Evolutionary conservation across 2,888 invertebrate genomes (phyloP), one percentile per base, ranked within the genome.

Genomic region (Plebejus argus): DNA sequence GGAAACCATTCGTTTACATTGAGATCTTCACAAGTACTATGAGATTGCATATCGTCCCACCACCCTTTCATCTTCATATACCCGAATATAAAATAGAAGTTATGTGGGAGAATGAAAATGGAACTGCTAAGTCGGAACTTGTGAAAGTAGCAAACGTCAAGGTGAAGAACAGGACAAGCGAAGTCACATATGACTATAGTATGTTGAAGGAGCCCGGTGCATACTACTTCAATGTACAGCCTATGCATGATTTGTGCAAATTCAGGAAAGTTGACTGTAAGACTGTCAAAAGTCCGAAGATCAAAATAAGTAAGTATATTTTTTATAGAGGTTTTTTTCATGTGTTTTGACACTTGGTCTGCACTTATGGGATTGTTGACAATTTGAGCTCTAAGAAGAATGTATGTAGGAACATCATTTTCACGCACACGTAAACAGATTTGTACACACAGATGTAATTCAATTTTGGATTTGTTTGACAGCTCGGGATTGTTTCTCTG

Each of bases 1-100:
- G 93, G 93, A 90, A 88, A 79, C 94, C 94, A 4, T 94, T 94
- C 79, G 88, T 91, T 3, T 94, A 93, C 81, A 89, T 93, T 56
- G 93, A 93, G 83, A 89, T 91, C 81, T 85, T 91, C 39, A 86
- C 87, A 0, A 86, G 81, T 8, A 85, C 84, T 0, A 86, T 93
- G 84, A 86, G 89, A 8, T 82, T 93, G 0, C 93, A 91, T 78
- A 88, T 93, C 20, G 86, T 88, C 83, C 90, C 92, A 0, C 92
- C 94, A 1, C 92, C 90, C 0, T 45, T 79, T 0, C 88, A 88
- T 18, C 82, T 94, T 1, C 87, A 85, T 0, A 89, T 94, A 8
- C 82, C 77, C 0, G 84, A 85, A 0, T 93, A 92, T 81, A 84
- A 83, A 15, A 88, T 94, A 20, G 84, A 85, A 56, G 87, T 91